These are phyloP conservation scores for Leptinotarsa haldemani DNA, from an alignment of 2,888 invertebrate species.

Conservation along the genomic window DNA sequence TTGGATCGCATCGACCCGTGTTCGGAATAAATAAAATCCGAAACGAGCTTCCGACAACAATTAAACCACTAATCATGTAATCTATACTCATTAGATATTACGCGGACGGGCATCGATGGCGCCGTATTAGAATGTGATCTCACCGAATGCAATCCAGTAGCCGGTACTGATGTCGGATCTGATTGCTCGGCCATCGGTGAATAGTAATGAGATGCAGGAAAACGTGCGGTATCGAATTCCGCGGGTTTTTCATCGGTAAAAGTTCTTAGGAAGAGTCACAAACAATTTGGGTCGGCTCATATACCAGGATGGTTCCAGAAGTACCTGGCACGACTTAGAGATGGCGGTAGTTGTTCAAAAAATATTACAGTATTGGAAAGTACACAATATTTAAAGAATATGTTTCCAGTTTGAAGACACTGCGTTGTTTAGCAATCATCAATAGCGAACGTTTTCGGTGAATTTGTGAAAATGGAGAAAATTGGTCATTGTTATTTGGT, in stretches of 20 bases:
- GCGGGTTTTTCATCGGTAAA: too few species aligned
- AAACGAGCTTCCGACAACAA: constrained; percentile 45
- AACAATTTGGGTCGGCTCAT: neutral
- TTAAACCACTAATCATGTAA: constrained; percentile 55
- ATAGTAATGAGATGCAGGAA: constrained; percentile 17
- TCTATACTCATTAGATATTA: constrained; percentile 54
- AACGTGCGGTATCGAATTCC: neutral
- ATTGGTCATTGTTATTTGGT: too few species aligned
- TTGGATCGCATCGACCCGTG: constrained; percentile 27
- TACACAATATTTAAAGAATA: too few species aligned
- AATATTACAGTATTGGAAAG: too few species aligned
- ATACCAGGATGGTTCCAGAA: too few species aligned
- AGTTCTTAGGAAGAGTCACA: neutral
- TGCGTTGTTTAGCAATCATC: too few species aligned
- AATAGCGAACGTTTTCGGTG: too few species aligned
- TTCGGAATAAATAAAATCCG: constrained; percentile 40
- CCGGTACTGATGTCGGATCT: constrained; percentile 4
- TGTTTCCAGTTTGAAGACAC: too few species aligned
- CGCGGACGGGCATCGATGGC: constrained; percentile 47
- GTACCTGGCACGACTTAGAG: too few species aligned
- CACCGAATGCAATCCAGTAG: constrained; percentile 26
- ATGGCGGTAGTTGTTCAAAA: too few species aligned
- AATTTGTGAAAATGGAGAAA: too few species aligned
- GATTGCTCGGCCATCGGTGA: constrained; percentile 1
- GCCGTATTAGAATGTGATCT: constrained; percentile 38